Evolutionary conservation across 2,113 vertebrate species (phyloP), one percentile per base, ranked within the genome.

Genomic region (Hucho hucho): DNA sequence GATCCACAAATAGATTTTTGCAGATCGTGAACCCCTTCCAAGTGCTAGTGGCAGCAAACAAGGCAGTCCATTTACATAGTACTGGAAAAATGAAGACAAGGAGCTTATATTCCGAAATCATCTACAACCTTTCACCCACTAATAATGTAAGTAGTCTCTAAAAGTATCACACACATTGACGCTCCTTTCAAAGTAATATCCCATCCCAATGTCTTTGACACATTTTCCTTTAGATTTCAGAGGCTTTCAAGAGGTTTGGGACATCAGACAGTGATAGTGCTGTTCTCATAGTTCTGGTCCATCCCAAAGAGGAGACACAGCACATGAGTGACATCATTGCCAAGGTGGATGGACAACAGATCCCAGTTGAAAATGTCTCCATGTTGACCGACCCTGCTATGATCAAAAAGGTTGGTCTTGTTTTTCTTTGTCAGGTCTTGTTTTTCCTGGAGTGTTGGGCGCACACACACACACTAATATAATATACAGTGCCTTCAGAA

Each of bases 41-140:
- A 75, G 84, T 96, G 73, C 87, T 97, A 28, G 92, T 97, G 46
- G 97, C 98, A 25, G 90, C 93, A 53, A 98, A 98, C 88, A 99
- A 97, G 92, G 97, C 98, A 5, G 87, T 98, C 75, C 95, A 97
- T 79, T 87, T 97, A 25, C 89, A 96, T 69, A 94, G 89, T 79
- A 85, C 76, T 75, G 94, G 92, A 6, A 98, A 96, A 90, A 97
- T 98, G 96, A 99, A 98, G 91, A 98, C 97, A 1, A 95, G 94
- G 86, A 95, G 92, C 26, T 88, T 98, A 1, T 91, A 93, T 82
- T 95, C 97, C 1, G 97, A 99, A 94, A 95, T 99, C 28, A 98
- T 99, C 90, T 99, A 96, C 88, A 99, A 93, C 84, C 93, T 99
- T 61, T 98, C 97, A 22, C 97, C 97, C n/a, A 96, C 93, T 78